A percentile compares a stretch with the other conserved stretches of the same genome.
Evolutionary conservation across 2,113 vertebrate species (phyloP).

Genomic region (Solea senegalensis): DNA sequence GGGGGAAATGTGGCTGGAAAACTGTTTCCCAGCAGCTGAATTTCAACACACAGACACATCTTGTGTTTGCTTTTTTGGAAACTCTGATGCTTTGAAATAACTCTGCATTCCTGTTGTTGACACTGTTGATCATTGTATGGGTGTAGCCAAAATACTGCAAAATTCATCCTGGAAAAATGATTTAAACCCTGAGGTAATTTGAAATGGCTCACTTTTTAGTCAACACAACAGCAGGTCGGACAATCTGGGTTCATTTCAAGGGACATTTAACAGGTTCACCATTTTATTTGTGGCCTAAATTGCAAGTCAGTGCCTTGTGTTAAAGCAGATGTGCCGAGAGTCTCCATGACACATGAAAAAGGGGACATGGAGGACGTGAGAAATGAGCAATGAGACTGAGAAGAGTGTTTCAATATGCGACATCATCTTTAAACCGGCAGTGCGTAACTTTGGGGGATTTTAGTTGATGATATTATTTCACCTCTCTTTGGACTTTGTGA

Average conservation of each 20-base stretch:
- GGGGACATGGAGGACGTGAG: neutral
- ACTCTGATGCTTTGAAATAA: neutral
- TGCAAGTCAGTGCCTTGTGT: neutral
- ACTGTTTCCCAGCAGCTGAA: conserved; percentile 3
- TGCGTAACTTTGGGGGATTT: too few relatives aligned
- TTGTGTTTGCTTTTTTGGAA: neutral
- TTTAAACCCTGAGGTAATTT: neutral
- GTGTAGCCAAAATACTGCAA: neutral
- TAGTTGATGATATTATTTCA: too few relatives aligned
- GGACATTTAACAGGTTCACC: neutral
- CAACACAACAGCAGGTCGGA: neutral
- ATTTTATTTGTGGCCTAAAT: neutral
- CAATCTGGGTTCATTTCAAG: neutral
- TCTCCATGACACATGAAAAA: neutral
- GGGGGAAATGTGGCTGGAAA: conserved; percentile 3
- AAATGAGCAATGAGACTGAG: neutral
- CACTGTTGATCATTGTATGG: too few relatives aligned
- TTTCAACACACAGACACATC: neutral
- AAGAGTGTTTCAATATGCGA: neutral
- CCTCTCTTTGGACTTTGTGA: too few relatives aligned
- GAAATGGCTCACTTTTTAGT: neutral
- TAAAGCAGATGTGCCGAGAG: neutral
- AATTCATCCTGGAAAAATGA: neutral
- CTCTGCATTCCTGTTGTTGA: neutral
- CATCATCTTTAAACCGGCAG: conserved; percentile 4